Evolutionary conservation across 2,888 invertebrate species (phyloP), one percentile per base, ranked within the genome.

Genomic region (Sarcophaga subvicina): DNA sequence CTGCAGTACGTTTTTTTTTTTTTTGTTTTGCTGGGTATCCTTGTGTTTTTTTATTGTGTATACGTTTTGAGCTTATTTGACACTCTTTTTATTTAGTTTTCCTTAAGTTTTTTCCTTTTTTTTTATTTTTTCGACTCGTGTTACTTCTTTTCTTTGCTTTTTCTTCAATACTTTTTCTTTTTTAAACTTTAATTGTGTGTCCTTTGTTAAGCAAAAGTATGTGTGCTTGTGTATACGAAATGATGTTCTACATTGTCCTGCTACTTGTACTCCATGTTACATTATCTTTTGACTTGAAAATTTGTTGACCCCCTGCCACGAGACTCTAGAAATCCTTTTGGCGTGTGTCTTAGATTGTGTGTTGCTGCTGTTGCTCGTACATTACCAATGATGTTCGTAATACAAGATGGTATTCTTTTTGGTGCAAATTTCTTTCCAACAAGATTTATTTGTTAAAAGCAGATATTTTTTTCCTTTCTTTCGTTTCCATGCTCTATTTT

Each of bases 271-370:
- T 54, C 17, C 54, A 54, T 54, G 54, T 54, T 54, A 54, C 4
- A 54, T 78, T 78, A 78, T 79, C 77, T 75, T 14, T 54, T 70
- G 49, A 75, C 70, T 83, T 67, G 45, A 27, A 63, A 71, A 80
- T 59, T 81, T 67, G 78, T 60, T 75, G n/a, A 75, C 10, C 20
- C 25, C 20, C 20, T 22, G 54, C 59, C 59, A 45, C 22, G 59
- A 37, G 14, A 22, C 22, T 27, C 47, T 60, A 3, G 14, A 11
- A 20, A 60, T 72, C n/a, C 66, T 49, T 73, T 60, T n/a, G 22
- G 47, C 54, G 67, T 73, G 64, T 47, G 22, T 73, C 66, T 49
- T 27, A 20, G 37, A 59, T 37, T 62, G 60, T 72, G 62, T 54
- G 8, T 75, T 14, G 14, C 12, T 54, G 14, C 54, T 54, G 54